These are phyloP conservation scores for Hydropotes inermis DNA, from an alignment of 2,113 vertebrate genomes.

Conservation along the genomic window DNA sequence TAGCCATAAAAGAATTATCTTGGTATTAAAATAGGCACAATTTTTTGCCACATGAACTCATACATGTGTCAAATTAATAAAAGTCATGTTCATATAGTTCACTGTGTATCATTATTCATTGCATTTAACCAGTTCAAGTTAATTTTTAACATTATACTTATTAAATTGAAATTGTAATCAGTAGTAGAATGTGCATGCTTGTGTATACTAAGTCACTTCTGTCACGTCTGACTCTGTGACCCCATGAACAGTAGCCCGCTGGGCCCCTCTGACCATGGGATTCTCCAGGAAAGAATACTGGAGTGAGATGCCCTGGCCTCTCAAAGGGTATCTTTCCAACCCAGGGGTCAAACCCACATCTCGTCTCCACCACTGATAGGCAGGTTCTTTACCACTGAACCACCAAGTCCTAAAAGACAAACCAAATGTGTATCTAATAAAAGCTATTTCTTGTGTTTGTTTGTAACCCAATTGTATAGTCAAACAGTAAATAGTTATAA, in stretches of 20 bases:
- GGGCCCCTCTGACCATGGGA: not conserved
- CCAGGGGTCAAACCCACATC: not conserved
- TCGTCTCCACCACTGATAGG: not conserved
- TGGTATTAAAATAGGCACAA: constrained; percentile 65
- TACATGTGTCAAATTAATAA: constrained; percentile 44
- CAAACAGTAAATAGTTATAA: not conserved
- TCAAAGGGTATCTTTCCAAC: not conserved
- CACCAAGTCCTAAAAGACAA: not conserved
- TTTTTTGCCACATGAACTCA: constrained; percentile 64
- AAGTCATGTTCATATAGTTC: constrained; percentile 22
- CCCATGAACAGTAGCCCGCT: not conserved
- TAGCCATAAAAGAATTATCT: constrained; percentile 72
- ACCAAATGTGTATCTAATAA: not conserved
- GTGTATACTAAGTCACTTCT: not conserved
- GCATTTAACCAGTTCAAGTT: constrained; percentile 29
- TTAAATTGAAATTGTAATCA: constrained; percentile 29
- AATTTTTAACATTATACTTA: constrained; percentile 65
- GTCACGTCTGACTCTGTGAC: not conserved
- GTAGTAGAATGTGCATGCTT: not conserved
- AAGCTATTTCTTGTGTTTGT: not conserved
- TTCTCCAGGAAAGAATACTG: not conserved
- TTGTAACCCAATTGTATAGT: not conserved
- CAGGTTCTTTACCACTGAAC: not conserved
- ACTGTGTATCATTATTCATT: constrained; percentile 68
- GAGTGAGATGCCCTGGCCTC: not conserved